Conservation (phyloP, 2,888 invertebrate genomes). For the Unio delphinus region DNA sequence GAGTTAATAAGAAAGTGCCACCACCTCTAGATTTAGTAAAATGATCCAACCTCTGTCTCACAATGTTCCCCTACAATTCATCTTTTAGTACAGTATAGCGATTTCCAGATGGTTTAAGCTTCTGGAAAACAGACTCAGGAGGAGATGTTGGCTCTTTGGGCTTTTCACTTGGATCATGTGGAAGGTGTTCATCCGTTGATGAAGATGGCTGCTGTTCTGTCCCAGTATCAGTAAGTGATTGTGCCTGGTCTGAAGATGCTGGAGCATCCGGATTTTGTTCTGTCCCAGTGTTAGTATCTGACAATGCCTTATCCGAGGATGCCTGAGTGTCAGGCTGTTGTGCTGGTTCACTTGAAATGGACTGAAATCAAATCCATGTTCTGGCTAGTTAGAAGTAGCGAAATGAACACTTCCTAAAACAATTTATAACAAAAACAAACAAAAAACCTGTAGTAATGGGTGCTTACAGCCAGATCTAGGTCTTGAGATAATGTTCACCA, state of each 20-base stretch:
- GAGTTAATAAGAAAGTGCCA: too few relatives aligned
- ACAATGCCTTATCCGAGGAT: too few relatives aligned
- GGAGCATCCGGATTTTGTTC: not conserved
- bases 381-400: not conserved
- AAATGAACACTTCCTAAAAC: not conserved
- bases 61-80: constrained; percentile 79
- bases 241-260: not conserved
- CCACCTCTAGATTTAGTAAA: too few relatives aligned
- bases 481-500: too few relatives aligned
- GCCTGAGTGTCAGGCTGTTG: too few relatives aligned
- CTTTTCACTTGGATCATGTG: constrained; percentile 27
- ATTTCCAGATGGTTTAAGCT: constrained; percentile 95
- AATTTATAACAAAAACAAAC: too few relatives aligned
- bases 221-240: not conserved
- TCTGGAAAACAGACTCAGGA: constrained; percentile 96
- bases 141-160: constrained; percentile 79
- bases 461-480: too few relatives aligned
- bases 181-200: constrained; percentile 27
- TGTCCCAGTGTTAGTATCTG: not conserved
- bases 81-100: constrained; percentile 94
- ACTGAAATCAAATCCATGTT: too few relatives aligned
- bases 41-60: too few relatives aligned
- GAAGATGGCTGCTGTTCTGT: not conserved
- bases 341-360: too few relatives aligned
- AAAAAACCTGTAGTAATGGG: too few relatives aligned